Evolutionary conservation across 2,113 vertebrate species (phyloP), one percentile per base, ranked within the genome.

Genomic region (Myotis brandtii): DNA sequence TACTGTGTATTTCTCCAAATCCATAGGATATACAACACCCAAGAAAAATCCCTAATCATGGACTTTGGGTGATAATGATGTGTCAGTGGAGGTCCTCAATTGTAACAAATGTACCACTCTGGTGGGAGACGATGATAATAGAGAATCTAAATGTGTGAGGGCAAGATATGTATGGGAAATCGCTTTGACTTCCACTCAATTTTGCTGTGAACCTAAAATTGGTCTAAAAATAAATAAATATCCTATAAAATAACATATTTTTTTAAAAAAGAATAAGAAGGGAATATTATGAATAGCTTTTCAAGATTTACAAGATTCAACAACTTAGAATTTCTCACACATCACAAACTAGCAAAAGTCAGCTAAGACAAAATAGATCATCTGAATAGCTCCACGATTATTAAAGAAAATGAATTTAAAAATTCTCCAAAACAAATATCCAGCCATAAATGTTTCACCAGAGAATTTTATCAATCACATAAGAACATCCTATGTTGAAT

Each of bases 131-230:
- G 25, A 12, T 88, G n/a, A 64, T 50, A 32, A 81, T 11, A 34
- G 14, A 7, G 30, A 34, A 3, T 46, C 82, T 79, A n/a, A 88
- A 43, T 3, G 30, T n/a, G 43, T 40, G 34, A 40, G 6, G 0
- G 2, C 23, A 66, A 37, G 3, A 50, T 4, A 69, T 37, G 67
- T 20, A 3, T 27, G 40, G 32, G 14, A 67, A 90, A 69, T 59
- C 32, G 67, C 70, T 50, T 59, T 76, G n/a, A n/a, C 37, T 67
- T 82, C 30, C 27, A 54, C 16, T 56, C 37, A 56, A 27, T 69
- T 89, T 94, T 84, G 10, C 32, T 84, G n/a, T 77, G 17, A 69
- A 59, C 14, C 3, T 84, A 90, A 77, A 94, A 77, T 69, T 70
- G 10, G 18, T 85, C 18, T 85, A 62, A 77, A 67, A 89, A 73